phyloP scores from a whole-genome alignment of 1,140 invertebrate genomes.

The Drosophila parabipectinata region DNA sequence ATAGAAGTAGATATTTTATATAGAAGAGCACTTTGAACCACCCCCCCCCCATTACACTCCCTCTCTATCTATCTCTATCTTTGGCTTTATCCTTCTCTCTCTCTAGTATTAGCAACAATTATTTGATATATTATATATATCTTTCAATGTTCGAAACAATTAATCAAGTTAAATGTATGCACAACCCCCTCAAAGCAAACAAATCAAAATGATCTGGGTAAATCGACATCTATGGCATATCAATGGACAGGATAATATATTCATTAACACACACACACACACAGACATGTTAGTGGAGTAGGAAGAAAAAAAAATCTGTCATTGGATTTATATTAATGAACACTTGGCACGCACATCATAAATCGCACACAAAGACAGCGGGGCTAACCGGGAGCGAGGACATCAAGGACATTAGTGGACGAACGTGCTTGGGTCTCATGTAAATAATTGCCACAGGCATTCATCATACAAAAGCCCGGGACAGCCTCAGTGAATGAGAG shows the following conservation, averaged over 20 bases:
- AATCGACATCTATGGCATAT: constrained; percentile 63
- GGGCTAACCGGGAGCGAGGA: background rate
- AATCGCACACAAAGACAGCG: constrained; percentile 58
- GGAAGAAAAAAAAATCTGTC: constrained; percentile 43
- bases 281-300: constrained; percentile 1
- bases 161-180: constrained; percentile 64
- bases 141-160: constrained; percentile 54
- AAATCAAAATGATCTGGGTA: constrained; percentile 60
- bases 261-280: constrained; percentile 55
- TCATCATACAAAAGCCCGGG: constrained; percentile 54
- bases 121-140: constrained; percentile 51
- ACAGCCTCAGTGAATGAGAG: constrained; percentile 25
- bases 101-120: constrained; percentile 59
- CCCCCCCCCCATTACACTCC: constrained; percentile 13
- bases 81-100: constrained; percentile 8
- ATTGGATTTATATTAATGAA: constrained; percentile 81
- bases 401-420: constrained; percentile 54
- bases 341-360: constrained; percentile 79
- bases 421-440: constrained; percentile 62
- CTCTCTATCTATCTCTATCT: background rate
- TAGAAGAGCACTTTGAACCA: constrained; percentile 34
- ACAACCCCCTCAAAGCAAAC: constrained; percentile 25
- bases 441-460: constrained; percentile 66
- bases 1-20: constrained; percentile 22
- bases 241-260: constrained; percentile 71